Evolutionary conservation across 2,888 invertebrate species (phyloP).

Genomic region (Drosophila colorata): DNA sequence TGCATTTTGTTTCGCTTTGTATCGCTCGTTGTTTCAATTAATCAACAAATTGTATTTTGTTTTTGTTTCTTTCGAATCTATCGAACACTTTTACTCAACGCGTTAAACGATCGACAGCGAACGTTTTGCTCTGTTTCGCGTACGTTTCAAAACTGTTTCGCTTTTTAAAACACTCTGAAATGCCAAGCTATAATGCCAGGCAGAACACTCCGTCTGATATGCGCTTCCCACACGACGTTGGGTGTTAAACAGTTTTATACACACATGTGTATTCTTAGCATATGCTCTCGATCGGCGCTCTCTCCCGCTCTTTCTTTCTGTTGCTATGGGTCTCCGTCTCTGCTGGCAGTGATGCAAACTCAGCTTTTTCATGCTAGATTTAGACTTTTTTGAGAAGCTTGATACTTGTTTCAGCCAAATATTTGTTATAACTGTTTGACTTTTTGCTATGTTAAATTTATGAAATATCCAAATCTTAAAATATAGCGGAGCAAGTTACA

Average conservation of each 20-base stretch:
- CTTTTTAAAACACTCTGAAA: slow-evolving; percentile 64
- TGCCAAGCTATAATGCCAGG: slow-evolving; percentile 23
- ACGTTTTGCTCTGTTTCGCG: slow-evolving; percentile 70
- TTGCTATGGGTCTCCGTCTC: slow-evolving; percentile 19
- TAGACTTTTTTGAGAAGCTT: not conserved
- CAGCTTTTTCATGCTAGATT: slow-evolving; percentile 2
- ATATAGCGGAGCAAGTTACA: no score
- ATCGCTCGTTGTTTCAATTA: slow-evolving; percentile 35
- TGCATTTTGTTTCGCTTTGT: slow-evolving; percentile 71
- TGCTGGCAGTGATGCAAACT: slow-evolving; percentile 27
- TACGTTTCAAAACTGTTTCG: slow-evolving; percentile 78
- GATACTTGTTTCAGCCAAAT: not conserved
- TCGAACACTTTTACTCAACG: slow-evolving; percentile 28
- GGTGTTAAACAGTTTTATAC: slow-evolving; percentile 28
- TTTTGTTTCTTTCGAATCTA: slow-evolving; percentile 26
- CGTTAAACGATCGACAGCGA: slow-evolving; percentile 31
- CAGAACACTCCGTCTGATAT: slow-evolving; percentile 19
- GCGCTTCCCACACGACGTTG: slow-evolving; percentile 29
- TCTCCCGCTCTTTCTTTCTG: slow-evolving; percentile 22
- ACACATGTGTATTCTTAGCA: slow-evolving; percentile 57
- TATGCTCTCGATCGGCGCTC: slow-evolving; percentile 39
- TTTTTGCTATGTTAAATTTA: no score
- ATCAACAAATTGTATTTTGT: slow-evolving; percentile 35
- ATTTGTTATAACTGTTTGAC: not conserved
- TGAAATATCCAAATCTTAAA: no score